Percentiles rank a stretch among this genome's conserved stretches.
Evolutionary conservation across 2,797 vertebrate species (phyloP).

Genomic region (Pantherophis alleghaniensis): DNA sequence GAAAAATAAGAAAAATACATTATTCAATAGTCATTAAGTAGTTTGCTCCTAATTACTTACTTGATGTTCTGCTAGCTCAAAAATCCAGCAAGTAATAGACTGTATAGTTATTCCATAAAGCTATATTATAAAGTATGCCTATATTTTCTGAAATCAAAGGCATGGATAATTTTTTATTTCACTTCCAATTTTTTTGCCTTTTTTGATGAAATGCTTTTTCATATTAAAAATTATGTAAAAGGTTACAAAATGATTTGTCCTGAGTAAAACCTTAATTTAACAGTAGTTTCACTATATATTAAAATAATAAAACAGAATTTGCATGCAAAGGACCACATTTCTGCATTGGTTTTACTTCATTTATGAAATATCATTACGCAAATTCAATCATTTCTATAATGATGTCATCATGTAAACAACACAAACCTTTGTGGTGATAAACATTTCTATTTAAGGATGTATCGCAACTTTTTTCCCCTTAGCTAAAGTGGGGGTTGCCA

Average conservation of each 20-base stretch:
- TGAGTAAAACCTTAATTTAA: not conserved
- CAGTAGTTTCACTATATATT: not conserved
- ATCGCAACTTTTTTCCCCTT: too few species aligned
- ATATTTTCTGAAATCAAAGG: conserved; percentile 42
- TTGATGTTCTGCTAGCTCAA: conserved; percentile 46
- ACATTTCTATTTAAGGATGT: not conserved
- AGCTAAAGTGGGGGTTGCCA: too few species aligned
- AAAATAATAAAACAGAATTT: not conserved
- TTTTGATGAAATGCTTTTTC: not conserved
- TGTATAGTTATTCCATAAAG: conserved; percentile 16
- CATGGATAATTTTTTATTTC: conserved; percentile 8
- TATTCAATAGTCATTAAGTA: conserved; percentile 49
- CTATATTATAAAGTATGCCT: conserved; percentile 11
- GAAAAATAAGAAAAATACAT: conserved; percentile 60
- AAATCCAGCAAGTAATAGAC: conserved; percentile 20
- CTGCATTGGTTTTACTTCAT: not conserved
- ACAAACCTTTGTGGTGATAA: not conserved
- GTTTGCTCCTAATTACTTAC: conserved; percentile 60
- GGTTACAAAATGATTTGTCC: not conserved
- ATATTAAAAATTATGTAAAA: not conserved
- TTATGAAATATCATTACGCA: not conserved
- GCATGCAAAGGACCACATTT: not conserved
- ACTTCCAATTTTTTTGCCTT: not conserved
- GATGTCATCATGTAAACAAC: not conserved
- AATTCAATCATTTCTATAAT: not conserved